phyloP scores from a whole-genome alignment of 2,888 invertebrate genomes.

The Oasisia sp. region DNA sequence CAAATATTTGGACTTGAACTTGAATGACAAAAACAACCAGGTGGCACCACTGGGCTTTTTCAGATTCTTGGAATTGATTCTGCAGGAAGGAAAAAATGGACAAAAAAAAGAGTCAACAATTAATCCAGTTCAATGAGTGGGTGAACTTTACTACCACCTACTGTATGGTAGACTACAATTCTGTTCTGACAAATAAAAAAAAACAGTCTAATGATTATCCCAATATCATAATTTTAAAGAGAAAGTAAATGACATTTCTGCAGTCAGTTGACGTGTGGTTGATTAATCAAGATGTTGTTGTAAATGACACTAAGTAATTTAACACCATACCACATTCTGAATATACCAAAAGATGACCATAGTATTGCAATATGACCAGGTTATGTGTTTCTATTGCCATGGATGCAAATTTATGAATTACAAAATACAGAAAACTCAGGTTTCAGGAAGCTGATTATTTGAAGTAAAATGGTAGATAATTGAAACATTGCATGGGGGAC shows the following conservation, averaged over 20 bases:
- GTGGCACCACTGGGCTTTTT: neutral
- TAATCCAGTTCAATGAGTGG: neutral
- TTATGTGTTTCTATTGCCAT: neutral
- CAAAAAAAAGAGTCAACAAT: neutral
- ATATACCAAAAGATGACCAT: neutral
- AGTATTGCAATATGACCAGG: neutral
- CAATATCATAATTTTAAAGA: too few relatives aligned
- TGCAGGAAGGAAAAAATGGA: neutral
- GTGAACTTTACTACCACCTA: neutral
- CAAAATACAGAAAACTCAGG: neutral
- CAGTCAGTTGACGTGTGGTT: neutral
- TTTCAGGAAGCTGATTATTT: neutral
- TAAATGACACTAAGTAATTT: too few relatives aligned
- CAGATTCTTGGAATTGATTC: neutral
- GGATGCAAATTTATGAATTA: neutral
- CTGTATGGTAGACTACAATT: neutral
- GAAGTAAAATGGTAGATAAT: neutral
- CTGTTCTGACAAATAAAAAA: neutral
- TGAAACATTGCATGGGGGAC: neutral
- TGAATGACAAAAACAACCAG: neutral
- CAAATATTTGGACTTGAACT: too few relatives aligned
- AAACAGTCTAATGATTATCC: neutral
- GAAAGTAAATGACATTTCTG: neutral
- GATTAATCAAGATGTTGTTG: too few relatives aligned
- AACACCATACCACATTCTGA: neutral